Evolutionary conservation across 23 tunicate species (phyloP), one percentile per base, ranked within the genome.

Genomic region (Halocynthia roretzi): DNA sequence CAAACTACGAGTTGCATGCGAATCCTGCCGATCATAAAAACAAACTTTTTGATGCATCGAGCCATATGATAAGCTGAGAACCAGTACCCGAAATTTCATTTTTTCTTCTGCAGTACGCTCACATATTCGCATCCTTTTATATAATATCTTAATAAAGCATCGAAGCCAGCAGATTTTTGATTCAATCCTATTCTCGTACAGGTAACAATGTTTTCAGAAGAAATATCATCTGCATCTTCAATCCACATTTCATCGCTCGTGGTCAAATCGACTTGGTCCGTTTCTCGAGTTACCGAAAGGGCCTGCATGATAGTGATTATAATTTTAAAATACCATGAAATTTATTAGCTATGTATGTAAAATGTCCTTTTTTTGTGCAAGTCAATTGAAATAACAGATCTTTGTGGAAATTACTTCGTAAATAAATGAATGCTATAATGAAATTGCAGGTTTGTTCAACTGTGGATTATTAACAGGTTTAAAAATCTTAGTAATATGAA

Each of bases 11-110:
- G 63, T 74, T 88, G 48, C 58, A 86, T 56, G 96, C 99, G 6
- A 94, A 94, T 63, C 99, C 99, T n/a, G 96, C 99, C 18, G 99
- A 94, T 70, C 99, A 94, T 72, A 94, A 94, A 81, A 80, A 84
- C 17, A 80, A 84, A 77, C 73, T 94, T 8, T 87, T 76, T 71
- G 86, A 94, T 52, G 10, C 89, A n/a, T 62, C 95, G 2, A 61
- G 87, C 78, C 99, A 94, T 75, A 88, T 87, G 95, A 87, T 94
- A 40, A 83, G 85, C 60, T 93, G 56, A 62, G 44, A 31, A 31
- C 44, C 44, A 31, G 44, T 31, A 31, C 44, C 44, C 1, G 44
- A 4, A n/a, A 31, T 31, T 31, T 56, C 80, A 76, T 52, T 18
- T 80, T 50, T n/a, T 66, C 50, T 53, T 83, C 87, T 68, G 80